Evolutionary conservation across 2,113 vertebrate genomes (phyloP), one percentile per base, ranked within the genome.

Genomic region (Micromys minutus): DNA sequence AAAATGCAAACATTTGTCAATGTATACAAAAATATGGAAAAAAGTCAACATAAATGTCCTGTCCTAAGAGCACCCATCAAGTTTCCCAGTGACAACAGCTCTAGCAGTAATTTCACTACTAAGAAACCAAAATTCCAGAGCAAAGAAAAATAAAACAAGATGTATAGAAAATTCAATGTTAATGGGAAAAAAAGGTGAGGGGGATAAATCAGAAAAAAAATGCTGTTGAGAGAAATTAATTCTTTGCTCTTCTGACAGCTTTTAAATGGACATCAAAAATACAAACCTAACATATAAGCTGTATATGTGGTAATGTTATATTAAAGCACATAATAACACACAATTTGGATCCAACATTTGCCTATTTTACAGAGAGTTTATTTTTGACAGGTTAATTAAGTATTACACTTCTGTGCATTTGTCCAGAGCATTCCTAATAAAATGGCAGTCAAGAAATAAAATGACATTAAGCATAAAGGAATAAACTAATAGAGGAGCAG

Each of bases 121-220:
- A 61, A 55, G 29, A 83, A 87, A 87, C 39, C 39, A 85, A 92
- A 71, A 71, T 81, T 81, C 83, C 83, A 91, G 45, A 59, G 50
- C 67, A 16, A 59, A 39, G 17, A 39, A 91, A 88, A 75, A 69
- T 22, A 95, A 19, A 77, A 52, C 2, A 57, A 76, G 4, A 77
- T 4, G 2, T 50, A 31, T 10, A 92, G 29, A 89, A 89, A 83
- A 50, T 17, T 71, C 5, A 21, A 86, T 17, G 22, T 8, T 39
- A 69, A 71, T n/a, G 83, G 31, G 5, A 26, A n/a, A 36, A 71
- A 75, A 87, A 71, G 3, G 10, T 7, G 13, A 90, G 7, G 9
- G 36, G n/a, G 39, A 57, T 76, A 94, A 45, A 83, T 81, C 83
- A 55, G 87, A 95, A 92, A 65, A 92, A 65, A 55, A 65, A 83